A percentile compares a stretch with the other conserved stretches of the same genome.
phyloP scores from a whole-genome alignment of 2,888 invertebrate genomes.

The Agrilus biguttatus region DNA sequence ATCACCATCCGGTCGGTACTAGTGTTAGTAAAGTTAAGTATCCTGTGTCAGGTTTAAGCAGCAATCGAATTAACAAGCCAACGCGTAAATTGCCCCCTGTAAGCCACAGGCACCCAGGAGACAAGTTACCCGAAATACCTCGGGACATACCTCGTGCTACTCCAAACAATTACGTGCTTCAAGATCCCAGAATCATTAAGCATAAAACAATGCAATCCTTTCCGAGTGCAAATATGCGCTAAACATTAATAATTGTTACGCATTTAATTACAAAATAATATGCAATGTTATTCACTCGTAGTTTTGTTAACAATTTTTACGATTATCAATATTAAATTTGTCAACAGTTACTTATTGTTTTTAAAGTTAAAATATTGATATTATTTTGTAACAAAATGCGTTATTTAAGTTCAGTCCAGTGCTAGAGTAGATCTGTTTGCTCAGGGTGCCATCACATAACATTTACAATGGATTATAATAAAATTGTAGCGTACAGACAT shows the following conservation, averaged over 20 bases:
- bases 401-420: constrained; percentile 18
- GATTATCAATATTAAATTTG: too few relatives aligned
- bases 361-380: too few relatives aligned
- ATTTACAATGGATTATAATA: constrained; percentile 5
- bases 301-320: too few relatives aligned
- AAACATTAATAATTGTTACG: constrained; percentile 5
- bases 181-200: constrained; percentile 25
- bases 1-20: constrained; percentile 26
- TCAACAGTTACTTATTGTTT: too few relatives aligned
- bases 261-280: too few relatives aligned
- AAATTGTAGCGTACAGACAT: too few relatives aligned
- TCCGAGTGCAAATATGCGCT: constrained; percentile 15
- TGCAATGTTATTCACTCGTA: too few relatives aligned
- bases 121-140: constrained; percentile 57
- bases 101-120: constrained; percentile 61
- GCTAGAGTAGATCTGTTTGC: constrained; percentile 21
- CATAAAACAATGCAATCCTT: constrained; percentile 31
- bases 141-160: constrained; percentile 42
- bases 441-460: constrained; percentile 34
- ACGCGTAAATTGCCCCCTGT: constrained; percentile 38
- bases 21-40: constrained; percentile 42
- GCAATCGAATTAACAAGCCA: constrained; percentile 41
- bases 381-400: too few relatives aligned
- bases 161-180: constrained; percentile 55
- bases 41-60: constrained; percentile 50